Conservation (phyloP, 92 coral and sea anemone genomes). For the Pocillopora meandrina region DNA sequence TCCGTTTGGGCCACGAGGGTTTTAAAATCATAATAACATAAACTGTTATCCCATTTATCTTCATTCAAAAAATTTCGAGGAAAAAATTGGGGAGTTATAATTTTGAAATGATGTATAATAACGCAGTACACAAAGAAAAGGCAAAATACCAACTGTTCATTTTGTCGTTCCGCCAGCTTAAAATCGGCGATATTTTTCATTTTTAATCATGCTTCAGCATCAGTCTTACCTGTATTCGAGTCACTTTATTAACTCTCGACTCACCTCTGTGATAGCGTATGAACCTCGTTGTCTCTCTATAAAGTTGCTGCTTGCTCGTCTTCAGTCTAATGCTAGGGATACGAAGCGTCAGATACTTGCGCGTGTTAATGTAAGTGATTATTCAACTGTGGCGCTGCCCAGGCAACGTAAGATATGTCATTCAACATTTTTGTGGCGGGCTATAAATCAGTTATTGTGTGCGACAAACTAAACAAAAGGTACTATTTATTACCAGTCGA, state of each 20-base stretch:
- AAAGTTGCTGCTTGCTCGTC: neutral
- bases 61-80: conserved; percentile 11
- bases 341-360: neutral
- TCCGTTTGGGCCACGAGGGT: neutral
- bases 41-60: neutral
- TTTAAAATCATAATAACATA: neutral
- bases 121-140: neutral
- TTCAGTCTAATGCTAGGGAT: neutral
- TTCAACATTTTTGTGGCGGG: conserved; percentile 7
- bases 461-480: neutral
- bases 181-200: neutral
- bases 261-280: neutral
- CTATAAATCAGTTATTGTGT: conserved; percentile 17
- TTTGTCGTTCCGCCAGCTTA: conserved; percentile 1
- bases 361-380: conserved; percentile 13
- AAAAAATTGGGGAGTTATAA: conserved; percentile 12
- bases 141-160: conserved; percentile 14
- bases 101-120: neutral
- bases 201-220: neutral
- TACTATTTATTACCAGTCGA: neutral
- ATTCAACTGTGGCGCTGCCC: conserved; percentile 21
- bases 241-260: neutral
- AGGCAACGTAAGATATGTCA: conserved; percentile 36
- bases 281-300: neutral
- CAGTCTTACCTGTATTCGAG: too few species aligned